phyloP scores from a whole-genome alignment of 1,140 invertebrate genomes.

The Hycleus phaleratus region DNA sequence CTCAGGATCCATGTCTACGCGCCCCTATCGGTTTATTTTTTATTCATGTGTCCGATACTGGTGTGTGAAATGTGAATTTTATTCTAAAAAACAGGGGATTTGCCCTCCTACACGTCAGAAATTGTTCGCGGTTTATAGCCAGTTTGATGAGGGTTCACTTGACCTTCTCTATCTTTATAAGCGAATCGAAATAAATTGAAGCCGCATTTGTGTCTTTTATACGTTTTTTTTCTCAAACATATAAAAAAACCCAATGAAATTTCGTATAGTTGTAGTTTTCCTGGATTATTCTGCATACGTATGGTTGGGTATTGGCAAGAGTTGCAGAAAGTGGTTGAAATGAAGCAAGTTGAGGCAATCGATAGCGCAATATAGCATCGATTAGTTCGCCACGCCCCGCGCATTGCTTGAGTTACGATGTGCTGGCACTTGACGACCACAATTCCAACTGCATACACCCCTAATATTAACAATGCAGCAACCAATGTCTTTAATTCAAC shows the following conservation, averaged over 20 bases:
- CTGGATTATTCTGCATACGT: too few relatives aligned
- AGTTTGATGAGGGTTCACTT: slow-evolving; percentile 33
- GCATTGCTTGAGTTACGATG: slow-evolving; percentile 37
- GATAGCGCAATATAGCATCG: slow-evolving; percentile 39
- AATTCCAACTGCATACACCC: neutral
- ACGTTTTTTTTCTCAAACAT: too few relatives aligned
- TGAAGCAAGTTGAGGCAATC: slow-evolving; percentile 8
- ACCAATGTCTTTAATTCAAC: too few relatives aligned
- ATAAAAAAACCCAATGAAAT: too few relatives aligned
- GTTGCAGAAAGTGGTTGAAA: neutral
- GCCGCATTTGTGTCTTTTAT: too few relatives aligned
- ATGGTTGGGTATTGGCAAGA: too few relatives aligned
- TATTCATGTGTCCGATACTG: slow-evolving; percentile 25
- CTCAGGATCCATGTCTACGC: too few relatives aligned
- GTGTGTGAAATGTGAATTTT: slow-evolving; percentile 36
- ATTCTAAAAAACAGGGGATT: slow-evolving; percentile 31
- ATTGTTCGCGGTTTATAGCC: slow-evolving; percentile 37
- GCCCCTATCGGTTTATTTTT: slow-evolving; percentile 18
- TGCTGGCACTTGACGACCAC: slow-evolving; percentile 26
- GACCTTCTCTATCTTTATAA: too few relatives aligned
- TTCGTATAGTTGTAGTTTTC: too few relatives aligned
- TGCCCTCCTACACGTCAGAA: slow-evolving; percentile 33
- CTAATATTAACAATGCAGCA: too few relatives aligned
- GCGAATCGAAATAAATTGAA: too few relatives aligned
- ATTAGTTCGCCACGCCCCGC: slow-evolving; percentile 35